Conservation (phyloP, 2,888 invertebrate genomes). For the Dynastes hyllus region DNA sequence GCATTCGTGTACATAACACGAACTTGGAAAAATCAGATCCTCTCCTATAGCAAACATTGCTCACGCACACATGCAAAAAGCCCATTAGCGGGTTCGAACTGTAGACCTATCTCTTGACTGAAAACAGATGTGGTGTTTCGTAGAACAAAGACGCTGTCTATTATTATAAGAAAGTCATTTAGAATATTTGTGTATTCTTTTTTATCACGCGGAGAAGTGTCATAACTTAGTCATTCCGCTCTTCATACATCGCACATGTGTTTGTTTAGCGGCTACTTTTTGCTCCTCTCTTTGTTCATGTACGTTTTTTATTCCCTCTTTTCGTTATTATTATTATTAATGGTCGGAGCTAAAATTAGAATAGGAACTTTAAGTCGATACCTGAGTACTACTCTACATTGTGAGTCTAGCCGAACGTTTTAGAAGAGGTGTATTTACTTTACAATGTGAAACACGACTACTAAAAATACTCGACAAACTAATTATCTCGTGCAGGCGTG, state of each 20-base stretch:
- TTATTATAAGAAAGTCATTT: slow-evolving; percentile 51
- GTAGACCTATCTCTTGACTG: slow-evolving; percentile 60
- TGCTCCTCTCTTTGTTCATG: slow-evolving; percentile 39
- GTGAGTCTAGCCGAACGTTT: slow-evolving; percentile 27
- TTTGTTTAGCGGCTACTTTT: slow-evolving; percentile 46
- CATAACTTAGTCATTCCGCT: slow-evolving; percentile 47
- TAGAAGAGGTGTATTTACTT: slow-evolving; percentile 31
- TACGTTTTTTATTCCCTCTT: slow-evolving; percentile 31
- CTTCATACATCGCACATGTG: slow-evolving; percentile 46
- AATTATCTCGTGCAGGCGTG: slow-evolving; percentile 37
- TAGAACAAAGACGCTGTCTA: slow-evolving; percentile 61
- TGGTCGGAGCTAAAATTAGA: slow-evolving; percentile 42
- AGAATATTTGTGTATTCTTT: slow-evolving; percentile 48
- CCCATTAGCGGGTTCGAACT: slow-evolving; percentile 51
- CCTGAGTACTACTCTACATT: slow-evolving; percentile 17
- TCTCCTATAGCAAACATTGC: slow-evolving; percentile 56
- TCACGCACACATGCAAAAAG: slow-evolving; percentile 49
- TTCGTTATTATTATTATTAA: slow-evolving; percentile 42
- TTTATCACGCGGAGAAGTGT: slow-evolving; percentile 45
- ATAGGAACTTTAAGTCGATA: slow-evolving; percentile 26
- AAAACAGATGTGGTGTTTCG: slow-evolving; percentile 65
- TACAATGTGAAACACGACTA: slow-evolving; percentile 14
- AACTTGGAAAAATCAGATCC: slow-evolving; percentile 61
- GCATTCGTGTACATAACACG: slow-evolving; percentile 1
- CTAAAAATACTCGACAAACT: slow-evolving; percentile 36